These are phyloP conservation scores for Alcedo quadribrachys DNA, from an alignment of 2,797 vertebrate species.

Conservation along the genomic window DNA sequence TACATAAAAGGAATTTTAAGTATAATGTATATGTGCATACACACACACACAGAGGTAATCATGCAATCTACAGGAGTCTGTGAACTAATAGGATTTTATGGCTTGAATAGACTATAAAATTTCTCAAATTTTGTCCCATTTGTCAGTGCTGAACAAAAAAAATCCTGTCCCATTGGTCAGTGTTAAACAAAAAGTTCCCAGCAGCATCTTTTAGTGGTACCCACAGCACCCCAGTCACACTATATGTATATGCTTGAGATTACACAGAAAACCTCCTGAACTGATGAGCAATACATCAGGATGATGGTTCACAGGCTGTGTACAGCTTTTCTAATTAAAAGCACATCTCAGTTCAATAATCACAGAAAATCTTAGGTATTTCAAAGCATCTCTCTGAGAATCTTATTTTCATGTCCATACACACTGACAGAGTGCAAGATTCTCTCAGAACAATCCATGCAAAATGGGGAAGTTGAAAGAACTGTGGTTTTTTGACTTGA, in stretches of 20 bases:
- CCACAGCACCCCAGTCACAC: fast-evolving
- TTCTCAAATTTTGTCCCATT: not conserved
- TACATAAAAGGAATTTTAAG: too few species aligned
- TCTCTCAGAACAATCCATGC: not conserved
- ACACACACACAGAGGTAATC: not conserved
- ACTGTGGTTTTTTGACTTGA: not conserved
- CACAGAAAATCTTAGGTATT: not conserved
- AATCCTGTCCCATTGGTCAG: not conserved
- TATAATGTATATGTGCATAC: too few species aligned
- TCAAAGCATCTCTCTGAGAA: not conserved
- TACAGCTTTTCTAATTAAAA: not conserved
- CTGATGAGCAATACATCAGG: not conserved
- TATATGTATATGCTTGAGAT: not conserved
- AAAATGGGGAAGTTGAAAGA: not conserved
- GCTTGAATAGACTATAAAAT: not conserved
- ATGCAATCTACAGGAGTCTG: not conserved
- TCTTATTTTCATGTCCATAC: not conserved
- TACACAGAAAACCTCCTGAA: not conserved
- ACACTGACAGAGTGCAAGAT: not conserved
- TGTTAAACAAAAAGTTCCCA: not conserved
- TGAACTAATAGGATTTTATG: not conserved
- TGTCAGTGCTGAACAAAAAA: not conserved
- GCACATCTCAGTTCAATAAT: not conserved
- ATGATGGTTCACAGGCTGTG: not conserved
- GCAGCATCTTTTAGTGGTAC: not conserved